Evolutionary conservation across 2,888 invertebrate species (phyloP), one percentile per base, ranked within the genome.

Genomic region (Temnothorax rugatulus): DNA sequence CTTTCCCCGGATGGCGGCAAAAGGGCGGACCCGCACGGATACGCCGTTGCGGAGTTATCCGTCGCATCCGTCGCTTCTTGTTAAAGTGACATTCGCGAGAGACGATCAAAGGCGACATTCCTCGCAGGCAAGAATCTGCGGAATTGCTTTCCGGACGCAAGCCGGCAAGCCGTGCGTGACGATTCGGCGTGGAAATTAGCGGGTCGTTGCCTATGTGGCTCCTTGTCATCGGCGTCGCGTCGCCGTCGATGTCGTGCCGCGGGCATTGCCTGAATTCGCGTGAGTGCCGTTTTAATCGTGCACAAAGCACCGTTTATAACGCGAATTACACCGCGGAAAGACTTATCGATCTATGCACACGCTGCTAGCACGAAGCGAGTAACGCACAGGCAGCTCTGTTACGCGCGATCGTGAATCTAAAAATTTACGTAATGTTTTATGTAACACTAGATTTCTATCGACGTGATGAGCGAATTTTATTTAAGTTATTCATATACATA

Each of bases 61-160:
- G 88, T 69, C 74, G 77, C 59, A 84, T 86, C 81, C 83, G 82
- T 84, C 88, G 88, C 68, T 86, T 86, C 90, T 90, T 86, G 90
- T 88, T 87, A 89, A 83, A 89, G 86, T 84, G 87, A 86, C 86
- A 86, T 84, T 84, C 86, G 88, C 84, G 84, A 87, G 85, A 71
- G 84, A 89, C 89, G 91, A 92, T 92, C 92, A 92, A 92, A 92
- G 92, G 88, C 74, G 83, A 89, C 89, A 92, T 92, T 92, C 92
- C 92, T 84, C 74, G 85, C 88, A 87, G 88, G 86, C 90, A 90
- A 87, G 92, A 92, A 92, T 92, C 88, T 84, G 73, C 85, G 92
- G 92, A 92, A 92, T 92, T 92, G 91, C 92, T 91, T 89, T 87
- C 83, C 87, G 86, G 86, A 88, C 86, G 85, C 87, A 77, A 77